These are phyloP conservation scores for Delichon dasypus DNA, from an alignment of 2,797 vertebrate genomes.

Conservation along the genomic window DNA sequence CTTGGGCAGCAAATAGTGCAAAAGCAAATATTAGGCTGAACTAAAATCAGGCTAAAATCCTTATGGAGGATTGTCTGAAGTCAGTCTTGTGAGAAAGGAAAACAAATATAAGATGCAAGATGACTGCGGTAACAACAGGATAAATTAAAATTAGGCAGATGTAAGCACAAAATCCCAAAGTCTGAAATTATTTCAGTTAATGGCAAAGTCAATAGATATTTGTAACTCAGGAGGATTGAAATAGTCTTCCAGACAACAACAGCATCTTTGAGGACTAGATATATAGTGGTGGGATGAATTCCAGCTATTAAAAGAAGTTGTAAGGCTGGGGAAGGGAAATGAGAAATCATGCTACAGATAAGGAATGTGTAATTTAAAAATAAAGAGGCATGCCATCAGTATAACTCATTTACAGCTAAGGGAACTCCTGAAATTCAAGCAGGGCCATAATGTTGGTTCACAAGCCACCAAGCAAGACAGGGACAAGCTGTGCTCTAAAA, in stretches of 20 bases:
- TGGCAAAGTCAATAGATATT: neutral
- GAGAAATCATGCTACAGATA: neutral
- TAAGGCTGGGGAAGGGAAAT: neutral
- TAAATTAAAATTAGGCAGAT: neutral
- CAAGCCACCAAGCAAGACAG: neutral
- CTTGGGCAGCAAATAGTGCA: neutral
- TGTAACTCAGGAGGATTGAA: neutral
- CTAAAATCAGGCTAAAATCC: neutral
- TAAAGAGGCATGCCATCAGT: neutral
- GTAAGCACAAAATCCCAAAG: neutral
- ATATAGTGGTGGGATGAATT: neutral
- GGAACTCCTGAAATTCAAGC: neutral
- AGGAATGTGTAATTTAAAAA: neutral
- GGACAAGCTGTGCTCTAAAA: neutral
- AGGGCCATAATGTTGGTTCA: neutral
- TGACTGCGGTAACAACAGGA: neutral
- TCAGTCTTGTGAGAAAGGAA: neutral
- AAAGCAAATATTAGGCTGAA: neutral
- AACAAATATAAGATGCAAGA: neutral
- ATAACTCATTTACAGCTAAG: neutral
- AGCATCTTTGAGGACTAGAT: neutral
- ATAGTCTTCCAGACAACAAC: neutral
- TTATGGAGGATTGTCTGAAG: neutral
- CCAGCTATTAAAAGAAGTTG: neutral
- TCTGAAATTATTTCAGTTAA: neutral